Percentiles rank a stretch among this genome's conserved stretches.
Conservation (phyloP, 1,140 invertebrate genomes). For the Drosophila paulistorum region DNA sequence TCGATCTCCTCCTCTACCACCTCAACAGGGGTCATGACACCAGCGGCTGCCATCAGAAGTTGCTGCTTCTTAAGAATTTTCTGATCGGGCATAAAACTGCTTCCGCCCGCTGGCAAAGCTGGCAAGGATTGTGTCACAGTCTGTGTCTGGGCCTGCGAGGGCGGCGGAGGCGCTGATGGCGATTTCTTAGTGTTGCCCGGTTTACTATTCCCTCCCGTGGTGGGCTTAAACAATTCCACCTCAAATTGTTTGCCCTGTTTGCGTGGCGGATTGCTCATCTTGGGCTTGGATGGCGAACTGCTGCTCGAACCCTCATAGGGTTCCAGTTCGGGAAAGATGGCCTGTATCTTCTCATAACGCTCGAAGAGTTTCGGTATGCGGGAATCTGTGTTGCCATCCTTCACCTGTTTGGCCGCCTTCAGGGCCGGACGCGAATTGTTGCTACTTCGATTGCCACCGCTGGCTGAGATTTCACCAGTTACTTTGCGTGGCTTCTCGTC, state of each 20-base stretch:
- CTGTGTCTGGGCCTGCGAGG: conserved; percentile 37
- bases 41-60: conserved; percentile 70
- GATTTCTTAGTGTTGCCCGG: conserved; percentile 79
- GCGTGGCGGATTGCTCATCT: conserved; percentile 23
- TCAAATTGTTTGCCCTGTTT: conserved; percentile 70
- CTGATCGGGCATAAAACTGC: conserved; percentile 75
- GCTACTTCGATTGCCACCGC: conserved; percentile 24
- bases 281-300: conserved; percentile 26
- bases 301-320: conserved; percentile 77
- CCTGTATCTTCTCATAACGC: conserved; percentile 89
- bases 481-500: conserved; percentile 70
- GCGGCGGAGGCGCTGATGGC: conserved; percentile 66
- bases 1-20: conserved; percentile 23
- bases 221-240: conserved; percentile 62
- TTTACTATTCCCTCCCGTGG: conserved; percentile 42
- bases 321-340: conserved; percentile 89
- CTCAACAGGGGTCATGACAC: conserved; percentile 50
- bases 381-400: conserved; percentile 80
- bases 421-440: conserved; percentile 55
- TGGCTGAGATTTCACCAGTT: conserved; percentile 57
- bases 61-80: conserved; percentile 77
- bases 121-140: conserved; percentile 38
- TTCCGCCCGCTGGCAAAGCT: conserved; percentile 45
- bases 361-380: conserved; percentile 89
- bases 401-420: conserved; percentile 86